Evolutionary conservation across 2,113 vertebrate genomes (phyloP).

Genomic region (Pseudorectes ferrugineus): DNA sequence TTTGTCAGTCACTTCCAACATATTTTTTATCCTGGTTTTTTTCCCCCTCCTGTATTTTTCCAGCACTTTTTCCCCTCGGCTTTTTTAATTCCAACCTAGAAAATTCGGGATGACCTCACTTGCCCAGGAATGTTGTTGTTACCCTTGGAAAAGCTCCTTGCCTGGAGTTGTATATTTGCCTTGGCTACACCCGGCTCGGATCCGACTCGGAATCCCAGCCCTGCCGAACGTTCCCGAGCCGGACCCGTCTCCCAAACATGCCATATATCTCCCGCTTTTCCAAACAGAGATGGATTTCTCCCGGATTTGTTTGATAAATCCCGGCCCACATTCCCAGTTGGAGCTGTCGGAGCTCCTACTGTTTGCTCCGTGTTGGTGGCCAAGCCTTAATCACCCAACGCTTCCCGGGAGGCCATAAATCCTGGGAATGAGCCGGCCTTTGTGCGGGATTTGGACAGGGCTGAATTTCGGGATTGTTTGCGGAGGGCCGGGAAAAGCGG

Average conservation of each 20-base stretch:
- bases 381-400: slow-evolving; percentile 90
- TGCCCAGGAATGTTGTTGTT: slow-evolving; percentile 90
- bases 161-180: slow-evolving; percentile 85
- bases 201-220: not conserved
- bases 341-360: slow-evolving; percentile 96
- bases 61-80: slow-evolving; percentile 31
- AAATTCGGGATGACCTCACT: slow-evolving; percentile 88
- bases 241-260: slow-evolving; percentile 87
- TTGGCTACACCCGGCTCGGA: not conserved
- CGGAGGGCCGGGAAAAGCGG: slow-evolving; percentile 95
- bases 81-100: slow-evolving; percentile 72
- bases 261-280: slow-evolving; percentile 91
- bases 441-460: slow-evolving; percentile 95
- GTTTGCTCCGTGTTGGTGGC: slow-evolving; percentile 99
- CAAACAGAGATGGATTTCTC: slow-evolving; percentile 96
- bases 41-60: slow-evolving; percentile 62
- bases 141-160: slow-evolving; percentile 87
- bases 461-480: slow-evolving; percentile 97
- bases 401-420: slow-evolving; percentile 98
- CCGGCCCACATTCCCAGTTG: slow-evolving; percentile 93
- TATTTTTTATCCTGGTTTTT: slow-evolving; percentile 54
- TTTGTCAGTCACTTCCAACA: slow-evolving; percentile 7
- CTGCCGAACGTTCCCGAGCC: slow-evolving; percentile 86
- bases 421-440: slow-evolving; percentile 92
- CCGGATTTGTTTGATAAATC: slow-evolving; percentile 98